Evolutionary conservation across 2,113 vertebrate species (phyloP).

Genomic region (Zosterops borbonicus): DNA sequence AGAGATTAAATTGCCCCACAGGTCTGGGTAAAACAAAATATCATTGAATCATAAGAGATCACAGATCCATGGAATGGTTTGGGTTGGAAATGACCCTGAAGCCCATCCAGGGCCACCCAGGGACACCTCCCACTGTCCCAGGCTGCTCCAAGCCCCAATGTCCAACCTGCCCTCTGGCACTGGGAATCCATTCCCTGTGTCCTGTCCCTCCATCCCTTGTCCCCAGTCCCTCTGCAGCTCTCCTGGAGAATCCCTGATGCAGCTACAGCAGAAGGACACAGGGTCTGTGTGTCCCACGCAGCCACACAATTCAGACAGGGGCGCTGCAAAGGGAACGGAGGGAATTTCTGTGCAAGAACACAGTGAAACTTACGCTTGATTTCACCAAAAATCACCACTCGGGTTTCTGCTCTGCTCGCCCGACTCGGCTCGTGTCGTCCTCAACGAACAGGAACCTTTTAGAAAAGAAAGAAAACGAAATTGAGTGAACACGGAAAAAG

Average conservation of each 20-base stretch:
- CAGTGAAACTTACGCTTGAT: neutral
- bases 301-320: neutral
- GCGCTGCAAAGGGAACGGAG: neutral
- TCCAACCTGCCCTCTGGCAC: neutral
- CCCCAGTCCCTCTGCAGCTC: neutral
- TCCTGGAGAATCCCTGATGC: neutral
- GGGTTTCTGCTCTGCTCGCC: neutral
- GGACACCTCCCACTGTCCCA: too few relatives aligned
- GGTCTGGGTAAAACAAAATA: too few relatives aligned
- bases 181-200: neutral
- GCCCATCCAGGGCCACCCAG: too few relatives aligned
- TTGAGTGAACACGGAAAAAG: neutral
- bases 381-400: neutral
- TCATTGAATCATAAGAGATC: too few relatives aligned
- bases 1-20: too few relatives aligned
- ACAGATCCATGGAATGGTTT: too few relatives aligned
- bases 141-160: too few relatives aligned
- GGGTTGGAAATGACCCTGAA: too few relatives aligned
- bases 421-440: fast-evolving
- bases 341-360: neutral
- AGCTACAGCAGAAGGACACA: neutral
- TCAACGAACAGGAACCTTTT: neutral
- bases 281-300: neutral
- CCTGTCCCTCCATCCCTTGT: neutral
- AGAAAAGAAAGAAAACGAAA: neutral